Evolutionary conservation across 2,797 vertebrate species (phyloP).

Genomic region (Pseudomugil tenellus): DNA sequence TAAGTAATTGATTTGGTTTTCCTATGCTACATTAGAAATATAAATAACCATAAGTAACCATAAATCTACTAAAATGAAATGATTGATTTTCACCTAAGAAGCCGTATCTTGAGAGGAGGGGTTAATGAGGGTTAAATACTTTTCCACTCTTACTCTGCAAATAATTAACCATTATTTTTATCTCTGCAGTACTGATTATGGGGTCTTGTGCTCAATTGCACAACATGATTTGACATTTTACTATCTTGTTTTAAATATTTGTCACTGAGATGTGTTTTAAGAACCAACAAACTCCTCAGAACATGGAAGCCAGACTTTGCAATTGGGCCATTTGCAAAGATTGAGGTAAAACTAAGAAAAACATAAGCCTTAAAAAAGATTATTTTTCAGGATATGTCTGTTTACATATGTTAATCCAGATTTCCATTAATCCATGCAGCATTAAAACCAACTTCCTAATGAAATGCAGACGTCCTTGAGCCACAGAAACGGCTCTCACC

Average conservation of each 20-base stretch:
- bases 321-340: background rate
- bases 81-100: background rate
- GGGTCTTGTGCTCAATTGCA: background rate
- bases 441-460: background rate
- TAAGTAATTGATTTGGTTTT: constrained; percentile 13
- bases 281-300: background rate
- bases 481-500: background rate
- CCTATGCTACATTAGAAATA: constrained; percentile 11
- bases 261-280: background rate
- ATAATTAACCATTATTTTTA: constrained; percentile 1
- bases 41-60: background rate
- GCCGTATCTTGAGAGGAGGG: background rate
- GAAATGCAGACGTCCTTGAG: background rate
- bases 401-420: too few relatives aligned
- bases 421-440: too few relatives aligned
- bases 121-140: background rate
- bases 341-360: background rate
- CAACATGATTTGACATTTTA: background rate
- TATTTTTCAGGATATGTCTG: background rate
- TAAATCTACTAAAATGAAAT: background rate
- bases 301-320: background rate
- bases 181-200: constrained; percentile 9
- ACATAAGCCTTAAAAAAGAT: background rate
- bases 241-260: background rate
- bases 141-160: background rate